A percentile compares a stretch with the other conserved stretches of the same genome.
phyloP scores from a whole-genome alignment of 2,797 vertebrate genomes.

The Microctenopoma steveboyesi region DNA sequence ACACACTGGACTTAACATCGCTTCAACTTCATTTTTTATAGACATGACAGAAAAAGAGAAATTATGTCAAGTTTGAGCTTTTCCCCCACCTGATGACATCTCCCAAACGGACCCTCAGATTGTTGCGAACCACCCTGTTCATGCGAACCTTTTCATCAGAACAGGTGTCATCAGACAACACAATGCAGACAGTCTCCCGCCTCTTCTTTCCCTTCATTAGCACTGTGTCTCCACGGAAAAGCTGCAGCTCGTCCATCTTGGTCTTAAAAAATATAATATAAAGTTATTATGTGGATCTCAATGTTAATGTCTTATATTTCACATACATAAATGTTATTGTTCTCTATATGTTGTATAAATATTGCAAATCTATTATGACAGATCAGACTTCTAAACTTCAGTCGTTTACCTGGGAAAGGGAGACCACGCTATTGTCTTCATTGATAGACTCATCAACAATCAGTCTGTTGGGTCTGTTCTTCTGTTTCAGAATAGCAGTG shows the following conservation, averaged over 20 bases:
- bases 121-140: slow-evolving; percentile 99
- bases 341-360: neutral
- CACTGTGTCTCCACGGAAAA: slow-evolving; percentile 99
- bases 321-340: neutral
- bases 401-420: slow-evolving; percentile 90
- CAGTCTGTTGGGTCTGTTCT: slow-evolving; percentile 97
- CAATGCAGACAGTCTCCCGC: slow-evolving; percentile 97
- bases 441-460: slow-evolving; percentile 99
- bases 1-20: slow-evolving; percentile 17
- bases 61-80: neutral
- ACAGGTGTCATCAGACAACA: slow-evolving; percentile 97
- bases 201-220: slow-evolving; percentile 98
- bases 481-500: slow-evolving; percentile 99
- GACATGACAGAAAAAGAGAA: neutral
- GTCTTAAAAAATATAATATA: slow-evolving; percentile 78
- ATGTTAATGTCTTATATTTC: neutral
- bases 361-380: neutral
- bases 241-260: slow-evolving; percentile 98
- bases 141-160: slow-evolving; percentile 99
- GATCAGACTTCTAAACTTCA: neutral
- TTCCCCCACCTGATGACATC: slow-evolving; percentile 93
- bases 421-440: slow-evolving; percentile 99
- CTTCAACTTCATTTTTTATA: neutral
- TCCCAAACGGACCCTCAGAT: slow-evolving; percentile 94
- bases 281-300: slow-evolving; percentile 1